Percentiles rank a stretch among this genome's conserved stretches.
These are phyloP conservation scores for Sphenopsis melanotis DNA, from an alignment of 2,797 vertebrate genomes.

Conservation along the genomic window DNA sequence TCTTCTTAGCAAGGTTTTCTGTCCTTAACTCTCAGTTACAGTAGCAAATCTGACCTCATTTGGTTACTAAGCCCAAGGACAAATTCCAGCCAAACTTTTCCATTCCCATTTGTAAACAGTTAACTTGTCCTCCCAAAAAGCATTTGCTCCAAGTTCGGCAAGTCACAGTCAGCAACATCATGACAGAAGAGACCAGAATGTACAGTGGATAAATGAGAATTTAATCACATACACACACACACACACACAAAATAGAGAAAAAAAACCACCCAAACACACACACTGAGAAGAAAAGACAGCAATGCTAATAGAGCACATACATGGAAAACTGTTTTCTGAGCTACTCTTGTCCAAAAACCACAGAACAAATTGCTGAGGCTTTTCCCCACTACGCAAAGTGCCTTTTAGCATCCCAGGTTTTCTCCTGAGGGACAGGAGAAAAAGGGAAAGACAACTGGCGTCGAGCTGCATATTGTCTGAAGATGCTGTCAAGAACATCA, in stretches of 20 bases:
- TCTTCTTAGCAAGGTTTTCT: not conserved
- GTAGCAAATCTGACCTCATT: not conserved
- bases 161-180: not conserved
- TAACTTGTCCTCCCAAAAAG: not conserved
- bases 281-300: not conserved
- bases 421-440: slow-evolving; percentile 62
- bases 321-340: slow-evolving; percentile 22
- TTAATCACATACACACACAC: not conserved
- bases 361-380: slow-evolving; percentile 62
- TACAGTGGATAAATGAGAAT: not conserved
- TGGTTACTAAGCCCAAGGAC: not conserved
- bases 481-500: slow-evolving; percentile 72
- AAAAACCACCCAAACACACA: not conserved
- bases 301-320: not conserved
- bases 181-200: not conserved
- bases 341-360: slow-evolving; percentile 51
- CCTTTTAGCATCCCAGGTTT: slow-evolving; percentile 65
- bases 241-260: not conserved
- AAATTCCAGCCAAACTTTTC: not conserved
- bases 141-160: not conserved
- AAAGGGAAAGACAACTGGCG: slow-evolving; percentile 65
- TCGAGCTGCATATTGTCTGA: slow-evolving; percentile 63
- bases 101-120: not conserved
- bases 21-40: not conserved
- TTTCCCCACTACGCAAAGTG: slow-evolving; percentile 53